Base-by-base conservation (phyloP, 2,888 invertebrate species). In the Oeneis ivallda region DNA sequence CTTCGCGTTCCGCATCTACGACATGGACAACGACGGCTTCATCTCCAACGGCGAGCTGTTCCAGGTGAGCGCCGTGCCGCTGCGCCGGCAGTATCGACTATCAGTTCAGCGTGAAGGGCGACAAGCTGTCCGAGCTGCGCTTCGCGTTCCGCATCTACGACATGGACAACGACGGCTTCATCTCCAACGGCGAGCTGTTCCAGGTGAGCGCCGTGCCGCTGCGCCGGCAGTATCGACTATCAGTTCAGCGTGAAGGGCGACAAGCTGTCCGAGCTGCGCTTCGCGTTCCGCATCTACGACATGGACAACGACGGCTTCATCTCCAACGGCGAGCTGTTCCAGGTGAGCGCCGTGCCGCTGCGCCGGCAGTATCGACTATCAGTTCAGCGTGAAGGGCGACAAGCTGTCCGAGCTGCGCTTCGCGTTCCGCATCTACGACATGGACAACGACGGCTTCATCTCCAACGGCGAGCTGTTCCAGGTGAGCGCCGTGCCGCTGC, bases 231-330 rank as follows among this genome's bases (percentile, higher is more conserved):
- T n/a, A n/a, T n/a, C n/a, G n/a, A n/a, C n/a, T n/a, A n/a, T n/a
- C 99, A 99, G 92, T 99, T 99, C 93, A 99, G 99, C 92, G 99
- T 99, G 72, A 98, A 98, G 93, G 99, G 99, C 63, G 99, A 99
- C 93, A 99, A 99, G 92, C 95, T 99, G 85, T 98, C 98, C 75
- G 99, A 99, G 93, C 93, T 99, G 82, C 95, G 98, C 84, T 98
- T 99, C 92, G 99, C 99, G 59, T 99, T 99, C 93, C 96, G 99
- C 87, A 99, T 99, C 90, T 99, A 99, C 91, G 99, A 99, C 91
- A 99, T 99, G 98, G 99, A 99, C 93, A 99, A 99, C 86, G 99
- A 99, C 92, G 99, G 99, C 41, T 99, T 96, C 92, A 99, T 99
- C 85, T 99, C 99, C 77, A 99, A 99, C 89, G 99, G 99, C 43